Evolutionary conservation across 2,113 vertebrate genomes (phyloP).

Genomic region (Poeciliopsis retropinna): DNA sequence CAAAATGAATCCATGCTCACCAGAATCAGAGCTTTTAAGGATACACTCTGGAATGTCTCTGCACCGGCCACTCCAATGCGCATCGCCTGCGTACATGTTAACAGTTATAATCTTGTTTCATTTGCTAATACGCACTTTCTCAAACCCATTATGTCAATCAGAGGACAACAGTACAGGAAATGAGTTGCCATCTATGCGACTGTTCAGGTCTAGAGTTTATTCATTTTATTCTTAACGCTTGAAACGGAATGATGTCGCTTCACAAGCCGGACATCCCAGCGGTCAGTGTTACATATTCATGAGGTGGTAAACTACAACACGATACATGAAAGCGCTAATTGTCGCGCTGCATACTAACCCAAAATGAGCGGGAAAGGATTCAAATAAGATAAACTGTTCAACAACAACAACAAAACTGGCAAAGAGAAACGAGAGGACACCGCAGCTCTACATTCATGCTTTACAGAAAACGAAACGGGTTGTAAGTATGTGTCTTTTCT

Average conservation of each 20-base stretch:
- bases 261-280: neutral
- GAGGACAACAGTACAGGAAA: too few relatives aligned
- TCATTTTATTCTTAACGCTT: neutral
- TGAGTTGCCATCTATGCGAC: too few relatives aligned
- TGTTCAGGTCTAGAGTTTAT: too few relatives aligned
- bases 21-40: slow-evolving; percentile 62
- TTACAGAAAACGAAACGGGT: neutral
- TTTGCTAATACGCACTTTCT: too few relatives aligned
- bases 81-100: slow-evolving; percentile 58
- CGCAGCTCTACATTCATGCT: neutral
- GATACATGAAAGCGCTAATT: too few relatives aligned
- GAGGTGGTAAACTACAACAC: too few relatives aligned
- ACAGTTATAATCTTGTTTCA: neutral
- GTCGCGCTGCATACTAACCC: too few relatives aligned
- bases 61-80: slow-evolving; percentile 51
- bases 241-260: neutral
- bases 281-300: too few relatives aligned
- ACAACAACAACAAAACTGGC: neutral
- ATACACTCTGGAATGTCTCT: slow-evolving; percentile 58
- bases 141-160: too few relatives aligned
- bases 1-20: slow-evolving; percentile 59
- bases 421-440: neutral
- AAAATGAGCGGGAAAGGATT: neutral
- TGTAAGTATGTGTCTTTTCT: neutral
- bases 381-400: neutral